Base-by-base conservation (phyloP, 2,888 invertebrate genomes). In the Brachylomia viminalis region DNA sequence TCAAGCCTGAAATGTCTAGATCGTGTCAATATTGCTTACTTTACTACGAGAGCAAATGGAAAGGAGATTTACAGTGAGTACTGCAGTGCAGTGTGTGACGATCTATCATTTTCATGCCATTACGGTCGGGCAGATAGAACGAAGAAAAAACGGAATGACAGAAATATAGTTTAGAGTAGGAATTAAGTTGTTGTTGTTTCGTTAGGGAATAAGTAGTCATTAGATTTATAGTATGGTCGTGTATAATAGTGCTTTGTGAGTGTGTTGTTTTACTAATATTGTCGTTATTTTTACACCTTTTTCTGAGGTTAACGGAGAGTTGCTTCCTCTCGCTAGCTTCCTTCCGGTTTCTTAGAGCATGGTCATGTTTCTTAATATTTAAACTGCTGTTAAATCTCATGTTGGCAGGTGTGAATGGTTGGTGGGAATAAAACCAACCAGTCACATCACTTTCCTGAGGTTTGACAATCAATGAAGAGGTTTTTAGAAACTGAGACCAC, bases 101-200 rank as follows among this genome's bases (percentile, higher is more conserved):
- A 82, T 79, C 67, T 68, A 79, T 82, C 84, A 83, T 83, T 75
- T 65, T 83, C 59, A 49, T 75, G 67, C 80, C 71, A 59, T 62
- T 83, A 70, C 38, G 30, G 65, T 72, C 42, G 58, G 13, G 20
- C 13, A 38, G 52, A 5, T 20, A 69, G 17, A 61, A 17, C 30
- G 1, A 61, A 13, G 20, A 62, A 71, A 66, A 82, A 56, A 76
- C 5, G 42, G 23, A 74, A 45, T 52, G 49, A 62, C 23, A 52
- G 49, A 52, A 81, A 56, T 79, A 79, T 42, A 67, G 49, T 67
- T 79, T 56, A 33, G 15, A 75, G 49, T 33, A 17, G 17, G 17
- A 66, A 73, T 59, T 42, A 30, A 23, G 52, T 47, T 58, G 20
- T 52, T 58, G 75, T 68, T 65, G 38, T 47, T 59, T 75, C 47